Conservation (phyloP, 1,140 invertebrate species). For the Aphaenogaster rudis region DNA sequence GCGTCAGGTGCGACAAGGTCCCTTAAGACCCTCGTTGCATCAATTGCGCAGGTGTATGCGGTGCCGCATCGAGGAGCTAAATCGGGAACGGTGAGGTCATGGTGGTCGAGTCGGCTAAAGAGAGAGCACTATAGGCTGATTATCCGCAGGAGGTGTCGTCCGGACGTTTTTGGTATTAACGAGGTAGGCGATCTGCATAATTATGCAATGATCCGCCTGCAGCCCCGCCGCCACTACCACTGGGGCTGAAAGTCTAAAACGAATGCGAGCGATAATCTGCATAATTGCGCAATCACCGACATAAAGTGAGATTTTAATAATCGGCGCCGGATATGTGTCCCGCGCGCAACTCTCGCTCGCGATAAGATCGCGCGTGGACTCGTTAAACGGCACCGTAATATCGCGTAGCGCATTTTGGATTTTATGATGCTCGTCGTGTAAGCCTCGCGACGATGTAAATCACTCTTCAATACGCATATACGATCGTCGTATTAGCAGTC, state of each 20-base stretch:
- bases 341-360: constrained; percentile 1
- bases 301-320: constrained; percentile 61
- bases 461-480: constrained; percentile 18
- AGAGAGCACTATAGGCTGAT: constrained; percentile 18
- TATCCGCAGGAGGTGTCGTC: constrained; percentile 48
- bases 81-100: constrained; percentile 61
- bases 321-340: constrained; percentile 13
- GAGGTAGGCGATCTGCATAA: constrained; percentile 63
- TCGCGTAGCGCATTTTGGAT: constrained; percentile 12
- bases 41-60: constrained; percentile 68
- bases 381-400: constrained; percentile 43
- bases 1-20: constrained; percentile 63
- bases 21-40: constrained; percentile 59
- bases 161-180: constrained; percentile 58
- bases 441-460: constrained; percentile 9
- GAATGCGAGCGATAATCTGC: constrained; percentile 70
- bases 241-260: constrained; percentile 61
- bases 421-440: constrained; percentile 29
- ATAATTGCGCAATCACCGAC: constrained; percentile 65
- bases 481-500: constrained; percentile 7
- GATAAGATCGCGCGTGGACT: constrained; percentile 50
- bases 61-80: constrained; percentile 40
- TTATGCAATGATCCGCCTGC: constrained; percentile 73
- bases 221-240: constrained; percentile 48
- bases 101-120: constrained; percentile 15